Evolutionary conservation across 2,113 vertebrate genomes (phyloP).

Genomic region (Orthonyx spaldingii): DNA sequence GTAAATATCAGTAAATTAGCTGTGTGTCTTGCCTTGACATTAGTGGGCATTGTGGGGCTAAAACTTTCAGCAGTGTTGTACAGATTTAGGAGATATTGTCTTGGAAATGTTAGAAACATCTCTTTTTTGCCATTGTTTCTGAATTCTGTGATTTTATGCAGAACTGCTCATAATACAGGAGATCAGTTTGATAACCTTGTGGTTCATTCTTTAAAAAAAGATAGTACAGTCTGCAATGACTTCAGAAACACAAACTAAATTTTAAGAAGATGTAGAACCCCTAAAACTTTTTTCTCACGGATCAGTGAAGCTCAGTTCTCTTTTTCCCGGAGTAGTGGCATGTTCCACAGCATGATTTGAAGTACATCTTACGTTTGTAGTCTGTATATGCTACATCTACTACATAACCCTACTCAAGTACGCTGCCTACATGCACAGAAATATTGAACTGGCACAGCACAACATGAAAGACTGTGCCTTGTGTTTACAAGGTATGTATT

Average conservation of each 20-base stretch:
- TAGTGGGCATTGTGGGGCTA: neutral
- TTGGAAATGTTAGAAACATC: neutral
- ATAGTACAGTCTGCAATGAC: neutral
- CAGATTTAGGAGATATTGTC: neutral
- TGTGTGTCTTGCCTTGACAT: neutral
- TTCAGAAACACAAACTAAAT: neutral
- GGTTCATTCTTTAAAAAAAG: neutral
- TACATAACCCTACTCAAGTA: neutral
- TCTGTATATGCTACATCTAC: neutral
- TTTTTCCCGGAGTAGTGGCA: neutral
- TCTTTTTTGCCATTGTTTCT: neutral
- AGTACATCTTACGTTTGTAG: neutral
- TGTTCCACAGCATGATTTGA: neutral
- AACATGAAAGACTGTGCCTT: neutral
- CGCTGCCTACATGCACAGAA: neutral
- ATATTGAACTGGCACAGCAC: neutral
- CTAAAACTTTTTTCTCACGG: neutral
- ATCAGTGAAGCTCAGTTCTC: neutral
- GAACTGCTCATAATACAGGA: neutral
- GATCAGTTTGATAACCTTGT: neutral
- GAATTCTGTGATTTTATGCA: neutral
- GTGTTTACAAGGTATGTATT: neutral
- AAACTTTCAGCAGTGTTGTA: fast-evolving
- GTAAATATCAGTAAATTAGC: neutral
- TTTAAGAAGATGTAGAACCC: neutral